Base-by-base conservation (phyloP, 2,888 invertebrate species). In the Ditylenchus weischeri region DNA sequence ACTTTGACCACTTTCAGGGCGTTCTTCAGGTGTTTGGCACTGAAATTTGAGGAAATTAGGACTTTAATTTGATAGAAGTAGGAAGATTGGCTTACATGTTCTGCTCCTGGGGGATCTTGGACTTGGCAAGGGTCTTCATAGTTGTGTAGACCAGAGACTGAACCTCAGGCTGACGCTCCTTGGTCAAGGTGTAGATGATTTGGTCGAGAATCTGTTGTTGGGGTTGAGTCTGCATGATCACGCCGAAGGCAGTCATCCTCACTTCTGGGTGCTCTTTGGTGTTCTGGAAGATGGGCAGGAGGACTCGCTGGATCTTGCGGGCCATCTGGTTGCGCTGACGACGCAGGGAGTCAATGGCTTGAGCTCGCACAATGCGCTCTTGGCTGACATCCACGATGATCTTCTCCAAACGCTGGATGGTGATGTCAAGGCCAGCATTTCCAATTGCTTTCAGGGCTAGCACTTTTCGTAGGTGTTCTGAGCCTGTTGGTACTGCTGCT, bases 321-420 rank as follows among this genome's bases (percentile, higher is more conserved):
- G 76, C 74, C 65, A 69, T 69, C 19, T 62, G 47, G 19, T 18
- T 62, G 36, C 67, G 62, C 57, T 75, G 68, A 43, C 75, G 72
- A 13, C 73, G 70, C 35, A 77, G 61, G 13, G 76, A 68, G 48
- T 75, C 75, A 68, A 77, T 64, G 66, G 76, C 75, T 18, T n/a
- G n/a, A 38, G 61, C 38, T 29, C 79, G 76, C 72, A 79, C 67
- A 59, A 70, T 64, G 61, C 66, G 74, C 58, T 74, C 68, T 57
- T 72, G 62, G 19, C 61, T 18, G 18, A 58, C 38, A 51, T 68
- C 58, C 74, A 77, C 72, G 74, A 82, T 76, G 73, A 83, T 76
- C 66, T 78, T 74, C 70, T 79, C 77, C 63, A 82, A 73, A 61
- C 74, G 71, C 61, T 68, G 65, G 60, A 81, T 69, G 50, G 75